Percentiles rank a stretch among this genome's conserved stretches.
phyloP scores from a whole-genome alignment of 2,113 vertebrate genomes.

The Pterophyllum scalare region DNA sequence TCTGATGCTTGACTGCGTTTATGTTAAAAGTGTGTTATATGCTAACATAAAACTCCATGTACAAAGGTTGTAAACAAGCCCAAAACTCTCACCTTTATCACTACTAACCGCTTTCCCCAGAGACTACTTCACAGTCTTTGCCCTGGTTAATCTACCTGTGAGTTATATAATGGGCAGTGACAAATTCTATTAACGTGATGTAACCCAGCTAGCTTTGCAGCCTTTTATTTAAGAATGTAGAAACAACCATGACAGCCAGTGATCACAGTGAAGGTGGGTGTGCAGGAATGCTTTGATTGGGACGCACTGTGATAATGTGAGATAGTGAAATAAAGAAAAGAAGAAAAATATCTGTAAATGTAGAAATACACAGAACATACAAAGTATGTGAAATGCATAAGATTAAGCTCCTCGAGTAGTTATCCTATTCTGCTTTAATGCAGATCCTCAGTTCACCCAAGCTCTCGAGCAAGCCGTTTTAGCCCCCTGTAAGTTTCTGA shows the following conservation, averaged over 20 bases:
- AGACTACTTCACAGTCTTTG: background rate
- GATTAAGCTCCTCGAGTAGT: background rate
- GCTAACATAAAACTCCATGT: conserved; percentile 10
- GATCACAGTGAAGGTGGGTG: background rate
- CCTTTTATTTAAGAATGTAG: background rate
- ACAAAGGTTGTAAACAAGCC: conserved; percentile 41
- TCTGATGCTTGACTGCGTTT: background rate
- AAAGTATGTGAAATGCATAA: background rate
- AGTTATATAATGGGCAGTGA: background rate
- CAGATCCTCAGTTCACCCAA: background rate
- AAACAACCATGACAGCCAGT: background rate
- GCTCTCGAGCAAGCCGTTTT: background rate
- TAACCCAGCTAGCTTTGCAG: background rate
- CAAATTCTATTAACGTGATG: background rate
- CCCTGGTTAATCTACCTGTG: background rate
- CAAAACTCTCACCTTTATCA: conserved; percentile 7
- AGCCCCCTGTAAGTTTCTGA: background rate
- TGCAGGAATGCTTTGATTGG: background rate
- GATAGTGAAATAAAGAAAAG: background rate
- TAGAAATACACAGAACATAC: background rate
- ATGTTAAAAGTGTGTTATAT: background rate
- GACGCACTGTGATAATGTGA: background rate
- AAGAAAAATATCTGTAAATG: background rate
- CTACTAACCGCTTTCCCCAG: background rate
- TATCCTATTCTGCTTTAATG: background rate